These are phyloP conservation scores for Drosophila tropicalis DNA, from an alignment of 1,140 invertebrate genomes.

Conservation along the genomic window DNA sequence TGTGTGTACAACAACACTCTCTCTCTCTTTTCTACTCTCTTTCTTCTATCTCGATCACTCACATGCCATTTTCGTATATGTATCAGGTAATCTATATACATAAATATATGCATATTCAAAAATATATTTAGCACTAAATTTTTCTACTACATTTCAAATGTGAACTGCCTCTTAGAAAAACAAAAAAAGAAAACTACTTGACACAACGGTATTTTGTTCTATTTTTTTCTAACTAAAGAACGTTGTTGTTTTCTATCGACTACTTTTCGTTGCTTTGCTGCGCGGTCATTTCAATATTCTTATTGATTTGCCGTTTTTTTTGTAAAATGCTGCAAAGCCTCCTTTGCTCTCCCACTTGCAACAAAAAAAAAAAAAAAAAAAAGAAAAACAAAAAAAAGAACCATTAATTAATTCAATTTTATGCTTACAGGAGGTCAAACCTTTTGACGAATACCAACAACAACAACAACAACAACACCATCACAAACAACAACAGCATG, in stretches of 20 bases:
- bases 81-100: constrained; percentile 42
- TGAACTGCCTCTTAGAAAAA: constrained; percentile 17
- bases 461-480: neutral
- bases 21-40: neutral
- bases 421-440: constrained; percentile 40
- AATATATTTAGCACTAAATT: constrained; percentile 19
- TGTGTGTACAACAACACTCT: neutral
- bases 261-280: constrained; percentile 29
- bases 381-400: neutral
- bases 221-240: constrained; percentile 22
- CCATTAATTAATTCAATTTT: constrained; percentile 33
- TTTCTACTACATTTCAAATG: neutral
- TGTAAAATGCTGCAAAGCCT: neutral
- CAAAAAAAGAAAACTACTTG: constrained; percentile 5
- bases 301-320: constrained; percentile 29
- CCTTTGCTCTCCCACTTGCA: no score
- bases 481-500: neutral
- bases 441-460: constrained; percentile 16
- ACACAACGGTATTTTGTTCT: constrained; percentile 30
- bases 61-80: constrained; percentile 8
- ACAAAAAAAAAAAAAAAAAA: no score
- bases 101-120: neutral
- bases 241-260: constrained; percentile 15
- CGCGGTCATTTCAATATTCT: constrained; percentile 5
- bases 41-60: neutral